These are phyloP conservation scores for Oryzias javanicus DNA, from an alignment of 2,113 vertebrate species.

Conservation along the genomic window DNA sequence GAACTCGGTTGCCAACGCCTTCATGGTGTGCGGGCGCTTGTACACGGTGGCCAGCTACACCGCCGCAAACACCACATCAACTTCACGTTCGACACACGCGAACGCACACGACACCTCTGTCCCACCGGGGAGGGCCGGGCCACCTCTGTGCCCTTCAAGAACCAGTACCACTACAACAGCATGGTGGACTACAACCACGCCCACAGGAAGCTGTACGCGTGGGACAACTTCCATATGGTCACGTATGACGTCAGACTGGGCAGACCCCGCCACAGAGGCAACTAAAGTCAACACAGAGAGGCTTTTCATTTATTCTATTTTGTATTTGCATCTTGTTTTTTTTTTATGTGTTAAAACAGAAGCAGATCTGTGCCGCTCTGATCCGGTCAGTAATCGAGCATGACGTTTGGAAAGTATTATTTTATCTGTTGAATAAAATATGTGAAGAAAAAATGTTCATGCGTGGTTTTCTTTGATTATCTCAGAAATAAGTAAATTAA, in stretches of 20 bases:
- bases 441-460: too few relatives aligned
- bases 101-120: too few relatives aligned
- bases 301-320: conserved; percentile 3
- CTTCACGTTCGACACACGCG: conserved; percentile 82
- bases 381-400: too few relatives aligned
- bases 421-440: too few relatives aligned
- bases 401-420: too few relatives aligned
- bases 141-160: conserved; percentile 82
- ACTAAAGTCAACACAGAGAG: conserved; percentile 24
- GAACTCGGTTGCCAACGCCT: conserved; percentile 87
- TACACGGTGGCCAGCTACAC: conserved; percentile 91
- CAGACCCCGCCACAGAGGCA: conserved; percentile 25
- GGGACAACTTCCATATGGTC: conserved; percentile 95
- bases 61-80: conserved; percentile 80
- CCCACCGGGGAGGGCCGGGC: conserved; percentile 65
- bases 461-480: too few relatives aligned
- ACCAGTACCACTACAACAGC: conserved; percentile 88
- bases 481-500: too few relatives aligned
- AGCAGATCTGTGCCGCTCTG: too few relatives aligned
- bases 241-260: conserved; percentile 84
- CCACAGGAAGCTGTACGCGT: conserved; percentile 86
- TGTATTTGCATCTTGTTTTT: conserved; percentile 30
- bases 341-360: conserved; percentile 8
- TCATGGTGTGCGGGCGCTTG: conserved; percentile 86
- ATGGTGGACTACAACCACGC: conserved; percentile 92